These are phyloP conservation scores for Rhabdornis inornatus DNA, from an alignment of 2,113 vertebrate species.

Conservation along the genomic window DNA sequence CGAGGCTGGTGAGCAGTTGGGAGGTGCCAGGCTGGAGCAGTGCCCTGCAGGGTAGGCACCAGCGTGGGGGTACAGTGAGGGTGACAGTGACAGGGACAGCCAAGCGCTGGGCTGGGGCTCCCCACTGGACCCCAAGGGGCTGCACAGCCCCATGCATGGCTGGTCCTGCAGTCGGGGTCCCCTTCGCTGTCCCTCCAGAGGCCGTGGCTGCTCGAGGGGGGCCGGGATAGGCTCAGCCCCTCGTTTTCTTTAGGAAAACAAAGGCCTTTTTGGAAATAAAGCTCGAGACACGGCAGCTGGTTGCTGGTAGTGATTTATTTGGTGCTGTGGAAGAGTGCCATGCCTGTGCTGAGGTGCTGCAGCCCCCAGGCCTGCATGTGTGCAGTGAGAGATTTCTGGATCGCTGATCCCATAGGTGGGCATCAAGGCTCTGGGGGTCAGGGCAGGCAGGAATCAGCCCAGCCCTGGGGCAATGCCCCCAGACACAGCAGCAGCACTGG, in stretches of 20 bases:
- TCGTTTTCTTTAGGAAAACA: not conserved
- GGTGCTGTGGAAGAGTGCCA: not conserved
- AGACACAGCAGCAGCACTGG: not conserved
- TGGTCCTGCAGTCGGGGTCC: rapidly evolving
- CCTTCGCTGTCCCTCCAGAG: not conserved
- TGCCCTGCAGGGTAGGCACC: not conserved
- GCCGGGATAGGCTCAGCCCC: not conserved
- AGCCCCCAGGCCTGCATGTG: not conserved
- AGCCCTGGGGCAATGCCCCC: not conserved
- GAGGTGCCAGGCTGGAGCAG: not conserved
- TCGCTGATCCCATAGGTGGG: rapidly evolving
- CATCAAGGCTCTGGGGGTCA: rapidly evolving
- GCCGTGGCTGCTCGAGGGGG: rapidly evolving
- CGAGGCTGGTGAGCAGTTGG: not conserved
- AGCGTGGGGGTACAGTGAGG: not conserved
- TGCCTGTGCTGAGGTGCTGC: not conserved
- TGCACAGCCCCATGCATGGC: rapidly evolving
- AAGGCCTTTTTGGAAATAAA: slow-evolving; percentile 58
- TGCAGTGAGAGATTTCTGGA: not conserved
- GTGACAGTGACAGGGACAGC: not conserved
- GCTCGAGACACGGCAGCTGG: not conserved
- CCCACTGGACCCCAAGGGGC: rapidly evolving
- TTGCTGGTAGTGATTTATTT: not conserved
- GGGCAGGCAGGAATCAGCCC: not conserved
- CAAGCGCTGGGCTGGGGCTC: not conserved